phyloP scores from a whole-genome alignment of 2,797 vertebrate species.

The Salmo trutta region DNA sequence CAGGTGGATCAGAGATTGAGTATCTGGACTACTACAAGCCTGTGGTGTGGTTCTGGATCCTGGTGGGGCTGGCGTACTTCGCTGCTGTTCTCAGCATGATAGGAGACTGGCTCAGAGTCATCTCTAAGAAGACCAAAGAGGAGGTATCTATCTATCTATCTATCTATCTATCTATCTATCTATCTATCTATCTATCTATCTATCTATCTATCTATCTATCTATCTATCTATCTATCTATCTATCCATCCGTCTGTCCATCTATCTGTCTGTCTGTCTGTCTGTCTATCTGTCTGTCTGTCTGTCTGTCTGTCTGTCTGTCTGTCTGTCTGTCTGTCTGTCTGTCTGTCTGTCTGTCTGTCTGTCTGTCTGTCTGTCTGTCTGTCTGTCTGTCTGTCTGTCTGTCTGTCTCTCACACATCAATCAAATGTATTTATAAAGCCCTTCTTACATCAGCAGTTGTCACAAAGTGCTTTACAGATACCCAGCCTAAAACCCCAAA shows the following conservation, averaged over 20 bases:
- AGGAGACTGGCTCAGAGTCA: conserved; percentile 93
- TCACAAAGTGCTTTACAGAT: too few species aligned
- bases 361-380: neutral
- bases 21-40: conserved; percentile 96
- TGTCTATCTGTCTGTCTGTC: conserved; percentile 57
- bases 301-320: neutral
- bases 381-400: too few species aligned
- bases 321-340: conserved; percentile 51
- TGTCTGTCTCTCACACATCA: conserved; percentile 51
- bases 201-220: neutral
- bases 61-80: conserved; percentile 94
- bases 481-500: too few species aligned
- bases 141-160: conserved; percentile 80
- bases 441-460: too few species aligned
- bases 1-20: conserved; percentile 92
- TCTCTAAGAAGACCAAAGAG: conserved; percentile 95
- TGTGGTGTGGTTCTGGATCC: conserved; percentile 96
- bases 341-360: conserved; percentile 4
- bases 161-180: neutral
- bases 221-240: conserved; percentile 51
- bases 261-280: neutral
- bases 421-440: too few species aligned
- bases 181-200: neutral
- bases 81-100: conserved; percentile 98
- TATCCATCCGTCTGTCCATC: conserved; percentile 2